Percentiles rank a stretch among this genome's conserved stretches.
phyloP scores from a whole-genome alignment of 2,113 vertebrate species.

The Sula dactylatra region DNA sequence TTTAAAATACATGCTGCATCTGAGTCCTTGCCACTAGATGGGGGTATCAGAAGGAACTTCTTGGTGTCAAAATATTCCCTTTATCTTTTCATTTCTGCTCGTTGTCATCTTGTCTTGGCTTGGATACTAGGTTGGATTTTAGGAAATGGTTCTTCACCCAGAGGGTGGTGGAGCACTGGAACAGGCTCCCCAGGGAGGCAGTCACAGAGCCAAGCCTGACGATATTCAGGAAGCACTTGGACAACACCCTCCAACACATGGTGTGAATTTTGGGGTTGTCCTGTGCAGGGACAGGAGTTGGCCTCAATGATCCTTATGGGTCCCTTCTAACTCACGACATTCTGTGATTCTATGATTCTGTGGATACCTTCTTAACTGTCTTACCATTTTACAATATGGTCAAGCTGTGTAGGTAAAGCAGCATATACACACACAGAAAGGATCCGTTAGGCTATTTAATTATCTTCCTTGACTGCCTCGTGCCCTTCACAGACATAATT shows the following conservation, averaged over 20 bases:
- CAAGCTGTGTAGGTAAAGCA: background rate
- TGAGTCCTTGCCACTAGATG: background rate
- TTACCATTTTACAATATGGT: background rate
- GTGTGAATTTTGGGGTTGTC: too few relatives aligned
- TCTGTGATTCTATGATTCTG: too few relatives aligned
- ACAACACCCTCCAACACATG: too few relatives aligned
- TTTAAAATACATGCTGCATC: background rate
- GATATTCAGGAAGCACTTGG: too few relatives aligned
- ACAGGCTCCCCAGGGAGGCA: too few relatives aligned
- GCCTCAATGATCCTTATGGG: too few relatives aligned
- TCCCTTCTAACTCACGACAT: too few relatives aligned
- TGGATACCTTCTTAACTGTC: background rate
- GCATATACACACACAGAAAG: background rate
- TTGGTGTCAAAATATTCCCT: background rate
- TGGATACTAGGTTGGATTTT: background rate
- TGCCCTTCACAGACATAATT: background rate
- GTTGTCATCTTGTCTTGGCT: background rate
- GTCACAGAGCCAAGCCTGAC: too few relatives aligned
- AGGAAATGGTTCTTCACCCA: too few relatives aligned
- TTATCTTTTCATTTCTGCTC: background rate
- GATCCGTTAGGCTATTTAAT: background rate
- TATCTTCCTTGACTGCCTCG: background rate
- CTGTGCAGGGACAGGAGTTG: too few relatives aligned
- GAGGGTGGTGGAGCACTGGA: too few relatives aligned
- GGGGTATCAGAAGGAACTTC: background rate